These are phyloP conservation scores for Siderastrea siderea DNA, from an alignment of 92 coral and sea anemone genomes.

Conservation along the genomic window DNA sequence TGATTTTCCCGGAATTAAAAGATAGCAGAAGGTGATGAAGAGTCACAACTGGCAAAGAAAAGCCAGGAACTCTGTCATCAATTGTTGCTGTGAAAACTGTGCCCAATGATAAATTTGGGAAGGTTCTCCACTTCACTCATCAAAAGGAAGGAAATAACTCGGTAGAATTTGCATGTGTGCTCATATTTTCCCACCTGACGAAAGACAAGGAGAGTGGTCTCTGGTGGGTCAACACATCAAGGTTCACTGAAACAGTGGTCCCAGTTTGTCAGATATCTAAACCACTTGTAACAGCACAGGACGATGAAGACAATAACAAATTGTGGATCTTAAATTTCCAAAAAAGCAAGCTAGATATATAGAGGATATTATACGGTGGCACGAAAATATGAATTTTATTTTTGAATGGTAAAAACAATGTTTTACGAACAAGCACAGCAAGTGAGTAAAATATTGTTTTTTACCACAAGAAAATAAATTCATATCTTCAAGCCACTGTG, in stretches of 20 bases:
- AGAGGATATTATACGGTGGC: too few relatives aligned
- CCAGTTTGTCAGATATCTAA: slow-evolving; percentile 26
- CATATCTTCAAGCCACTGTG: too few relatives aligned
- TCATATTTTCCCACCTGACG: background rate
- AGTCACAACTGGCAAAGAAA: slow-evolving; percentile 47
- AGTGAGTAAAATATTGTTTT: too few relatives aligned
- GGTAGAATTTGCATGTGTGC: slow-evolving; percentile 18
- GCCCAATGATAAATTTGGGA: slow-evolving; percentile 24
- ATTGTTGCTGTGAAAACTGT: slow-evolving; percentile 19
- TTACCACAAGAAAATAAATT: too few relatives aligned
- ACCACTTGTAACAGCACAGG: slow-evolving; percentile 46
- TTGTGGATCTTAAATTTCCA: slow-evolving; percentile 49
- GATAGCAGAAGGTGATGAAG: too few relatives aligned
- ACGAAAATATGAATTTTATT: too few relatives aligned
- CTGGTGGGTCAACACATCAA: slow-evolving; percentile 27
- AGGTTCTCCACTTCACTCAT: slow-evolving; percentile 12
- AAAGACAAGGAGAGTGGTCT: slow-evolving; percentile 31
- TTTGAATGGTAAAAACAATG: too few relatives aligned
- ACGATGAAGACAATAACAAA: slow-evolving; percentile 26
- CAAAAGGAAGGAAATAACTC: background rate
- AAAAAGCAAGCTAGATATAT: too few relatives aligned
- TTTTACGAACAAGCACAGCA: too few relatives aligned
- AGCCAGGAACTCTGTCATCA: slow-evolving; percentile 16
- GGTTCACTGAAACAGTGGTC: background rate
- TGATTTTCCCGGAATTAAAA: too few relatives aligned